Evolutionary conservation across 2,797 vertebrate genomes (phyloP), one percentile per base, ranked within the genome.

Genomic region (Phyllotis vaccarum): DNA sequence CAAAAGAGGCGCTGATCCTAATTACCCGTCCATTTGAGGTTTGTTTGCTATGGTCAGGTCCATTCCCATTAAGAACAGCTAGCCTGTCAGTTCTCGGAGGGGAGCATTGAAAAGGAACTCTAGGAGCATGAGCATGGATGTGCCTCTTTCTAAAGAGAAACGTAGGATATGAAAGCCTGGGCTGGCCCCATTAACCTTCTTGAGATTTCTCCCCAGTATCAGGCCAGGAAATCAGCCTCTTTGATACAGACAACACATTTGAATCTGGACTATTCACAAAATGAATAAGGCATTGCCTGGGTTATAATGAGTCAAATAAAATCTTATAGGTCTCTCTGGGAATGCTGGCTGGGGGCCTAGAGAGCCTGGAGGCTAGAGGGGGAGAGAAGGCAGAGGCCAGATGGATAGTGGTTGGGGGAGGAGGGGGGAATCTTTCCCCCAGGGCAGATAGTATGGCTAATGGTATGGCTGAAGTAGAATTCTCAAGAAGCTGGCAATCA

Each of bases 241-340:
- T 88, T 14, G 86, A 74, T 66, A 82, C 68, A 72, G 60, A 94
- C 37, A 37, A 66, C 79, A 60, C 79, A 91, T 80, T 78, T 56
- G 58, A 95, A 92, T 76, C 87, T 89, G 87, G 87, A 72, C 86
- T 86, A 80, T 21, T 92, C 88, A 83, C 85, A 81, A 89, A 94
- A 94, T 79, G 92, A 95, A 80, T 90, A 79, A 80, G 70, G 79
- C 74, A 94, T 90, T 97, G 87, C 68, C 90, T 89, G 85, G 80
- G 85, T 90, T 81, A 81, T 95, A 94, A 97, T 94, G 88, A 96
- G 90, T 86, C 68, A 75, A 90, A 95, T 96, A 96, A 94, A 95
- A 97, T 95, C 83, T 92, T 92, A 92, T 88, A 40, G 58, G 85
- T 95, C 68, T 88, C 78, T 34, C 43, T 68, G 85, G 90, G 66